These are phyloP conservation scores for Budorcas taxicolor DNA, from an alignment of 2,113 vertebrate genomes.

Conservation along the genomic window DNA sequence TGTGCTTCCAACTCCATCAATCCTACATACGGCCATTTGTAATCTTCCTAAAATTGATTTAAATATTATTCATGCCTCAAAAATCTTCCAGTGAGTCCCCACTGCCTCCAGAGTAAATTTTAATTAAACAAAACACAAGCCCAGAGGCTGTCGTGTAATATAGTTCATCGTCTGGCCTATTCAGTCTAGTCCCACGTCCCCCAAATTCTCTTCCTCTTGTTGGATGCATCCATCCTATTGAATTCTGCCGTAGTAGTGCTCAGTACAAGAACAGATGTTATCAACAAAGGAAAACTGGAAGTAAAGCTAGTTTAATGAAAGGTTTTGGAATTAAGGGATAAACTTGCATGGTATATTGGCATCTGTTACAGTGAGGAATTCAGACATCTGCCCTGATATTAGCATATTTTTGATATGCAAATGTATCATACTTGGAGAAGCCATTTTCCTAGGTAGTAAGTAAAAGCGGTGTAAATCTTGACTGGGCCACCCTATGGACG, in stretches of 20 bases:
- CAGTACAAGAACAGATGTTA: neutral
- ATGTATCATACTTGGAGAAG: neutral
- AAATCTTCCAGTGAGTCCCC: neutral
- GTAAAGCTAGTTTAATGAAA: neutral
- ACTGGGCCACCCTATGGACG: neutral
- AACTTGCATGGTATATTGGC: neutral
- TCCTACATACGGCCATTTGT: neutral
- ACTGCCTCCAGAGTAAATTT: neutral
- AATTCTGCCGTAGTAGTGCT: neutral
- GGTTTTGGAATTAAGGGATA: neutral
- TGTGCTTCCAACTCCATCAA: neutral
- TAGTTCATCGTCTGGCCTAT: neutral
- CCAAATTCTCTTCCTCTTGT: neutral
- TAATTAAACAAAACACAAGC: neutral
- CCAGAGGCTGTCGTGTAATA: neutral
- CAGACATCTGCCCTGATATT: neutral
- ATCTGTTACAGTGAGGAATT: neutral
- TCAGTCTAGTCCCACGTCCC: neutral
- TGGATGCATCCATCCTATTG: neutral
- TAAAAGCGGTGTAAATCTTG: neutral
- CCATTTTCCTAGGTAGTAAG: neutral
- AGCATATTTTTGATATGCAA: neutral
- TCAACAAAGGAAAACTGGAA: neutral
- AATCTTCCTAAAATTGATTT: neutral
- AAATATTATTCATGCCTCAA: neutral